Evolutionary conservation across 2,888 invertebrate genomes (phyloP), one percentile per base, ranked within the genome.

Genomic region (Callosobruchus maculatus): DNA sequence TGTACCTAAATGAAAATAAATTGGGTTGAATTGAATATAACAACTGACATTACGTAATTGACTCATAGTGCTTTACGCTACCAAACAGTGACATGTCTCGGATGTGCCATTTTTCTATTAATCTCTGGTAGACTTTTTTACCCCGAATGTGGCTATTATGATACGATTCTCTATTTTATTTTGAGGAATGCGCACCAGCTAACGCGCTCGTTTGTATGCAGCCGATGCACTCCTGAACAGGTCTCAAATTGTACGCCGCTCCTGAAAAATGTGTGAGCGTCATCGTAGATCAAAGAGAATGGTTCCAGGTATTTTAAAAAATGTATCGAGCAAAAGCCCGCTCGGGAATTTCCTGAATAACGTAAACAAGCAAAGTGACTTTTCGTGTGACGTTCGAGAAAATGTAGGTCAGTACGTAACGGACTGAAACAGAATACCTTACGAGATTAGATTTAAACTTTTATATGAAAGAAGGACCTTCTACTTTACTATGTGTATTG

Each of bases 151-250:
- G n/a, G n/a, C n/a, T n/a, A n/a, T n/a, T n/a, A n/a, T n/a, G n/a
- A n/a, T n/a, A n/a, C n/a, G n/a, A n/a, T n/a, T n/a, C n/a, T n/a
- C n/a, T n/a, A n/a, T n/a, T n/a, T n/a, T n/a, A n/a, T n/a, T n/a
- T n/a, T n/a, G n/a, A n/a, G n/a, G n/a, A n/a, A n/a, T n/a, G n/a
- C n/a, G n/a, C n/a, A n/a, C n/a, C n/a, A n/a, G n/a, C n/a, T n/a
- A n/a, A n/a, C n/a, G n/a, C n/a, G n/a, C n/a, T 79, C 76, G 26
- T 26, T 4, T 26, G 26, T 26, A 26, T 26, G 2, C 7, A 26
- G 3, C 26, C 26, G 3, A 4, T 26, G 49, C 49, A 18, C 18
- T 18, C 49, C 13, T 49, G 49, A 49, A 49, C 49, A 13, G 49
- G 13, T 0, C 49, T 7, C 1, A 7, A 49, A 49, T 0, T 49